Evolutionary conservation across 2,797 vertebrate genomes (phyloP), one percentile per base, ranked within the genome.

Genomic region (Eupleurogrammus muticus): DNA sequence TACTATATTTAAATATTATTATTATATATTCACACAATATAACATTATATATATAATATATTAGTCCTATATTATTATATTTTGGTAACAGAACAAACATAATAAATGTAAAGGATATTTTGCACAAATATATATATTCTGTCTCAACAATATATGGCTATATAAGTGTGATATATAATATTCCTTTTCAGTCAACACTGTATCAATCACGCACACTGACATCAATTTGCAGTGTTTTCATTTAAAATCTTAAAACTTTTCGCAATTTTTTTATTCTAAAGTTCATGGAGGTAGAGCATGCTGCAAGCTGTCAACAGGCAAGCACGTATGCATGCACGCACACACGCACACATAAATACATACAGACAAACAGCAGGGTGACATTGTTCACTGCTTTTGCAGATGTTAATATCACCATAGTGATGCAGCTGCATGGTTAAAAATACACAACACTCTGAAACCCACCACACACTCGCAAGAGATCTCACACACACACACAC

Each of bases 391-490:
- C 16, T 57, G 71, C 13, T 69, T 55, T 38, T 50, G 49, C 54
- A 79, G 59, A 69, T 60, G 46, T 74, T 80, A 57, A 65, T 21
- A 57, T 54, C 34, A 48, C 12, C 32, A 64, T n/a, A 56, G 23
- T 38, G 56, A 75, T 59, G 51, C 51, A 68, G 68, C 58, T 61
- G 73, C 51, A 21, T 64, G 53, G 17, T 20, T 50, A 42, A 58
- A 54, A 58, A 40, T 8, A 1, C 5, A 21, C 9, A 23, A 13
- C 21, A 24, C 14, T 36, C 8, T 16, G 5, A 24, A 49, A 51
- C 28, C 16, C 44, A 24, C 46, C 21, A 49, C 52, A 32, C 16
- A 59, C n/a, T n/a, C 32, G 53, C 19, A 44, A 53, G 19, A 54
- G 56, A 70, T 24, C 62, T 23, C 7, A 50, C 34, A 40, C 47